Conservation (phyloP, 1,140 invertebrate species). For the Sinonovacula constricta region DNA sequence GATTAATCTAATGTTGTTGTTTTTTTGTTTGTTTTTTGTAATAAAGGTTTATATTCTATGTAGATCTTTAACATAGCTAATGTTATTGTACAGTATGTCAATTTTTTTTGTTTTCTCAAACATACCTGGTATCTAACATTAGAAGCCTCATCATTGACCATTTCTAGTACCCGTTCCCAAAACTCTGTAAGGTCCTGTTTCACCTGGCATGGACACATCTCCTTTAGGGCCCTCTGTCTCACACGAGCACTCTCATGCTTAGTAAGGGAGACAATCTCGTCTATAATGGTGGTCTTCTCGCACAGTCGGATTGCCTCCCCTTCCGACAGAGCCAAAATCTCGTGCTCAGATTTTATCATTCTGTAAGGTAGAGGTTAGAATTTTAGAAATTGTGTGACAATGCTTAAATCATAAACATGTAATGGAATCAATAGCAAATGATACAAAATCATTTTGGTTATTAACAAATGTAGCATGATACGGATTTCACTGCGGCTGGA, state of each 20-base stretch:
- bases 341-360: conserved; percentile 10
- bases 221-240: conserved; percentile 71
- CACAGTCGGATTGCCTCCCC: conserved; percentile 67
- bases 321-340: conserved; percentile 35
- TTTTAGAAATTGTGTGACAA: too few relatives aligned
- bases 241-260: conserved; percentile 70
- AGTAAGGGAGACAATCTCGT: conserved; percentile 71
- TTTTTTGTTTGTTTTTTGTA: too few relatives aligned
- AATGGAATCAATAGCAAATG: too few relatives aligned
- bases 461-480: too few relatives aligned
- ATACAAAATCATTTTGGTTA: too few relatives aligned
- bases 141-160: conserved; percentile 68
- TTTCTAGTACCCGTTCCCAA: conserved; percentile 76
- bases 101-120: too few relatives aligned
- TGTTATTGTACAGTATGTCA: too few relatives aligned
- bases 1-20: too few relatives aligned
- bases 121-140: conserved; percentile 67
- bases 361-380: not conserved
- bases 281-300: conserved; percentile 72
- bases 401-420: too few relatives aligned
- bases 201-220: conserved; percentile 77
- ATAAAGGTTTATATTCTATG: too few relatives aligned
- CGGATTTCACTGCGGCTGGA: too few relatives aligned
- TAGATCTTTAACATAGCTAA: too few relatives aligned
- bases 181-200: conserved; percentile 73